Percentiles rank a stretch among this genome's conserved stretches.
Evolutionary conservation across 2,113 vertebrate species (phyloP).

Genomic region (Garra rufa): DNA sequence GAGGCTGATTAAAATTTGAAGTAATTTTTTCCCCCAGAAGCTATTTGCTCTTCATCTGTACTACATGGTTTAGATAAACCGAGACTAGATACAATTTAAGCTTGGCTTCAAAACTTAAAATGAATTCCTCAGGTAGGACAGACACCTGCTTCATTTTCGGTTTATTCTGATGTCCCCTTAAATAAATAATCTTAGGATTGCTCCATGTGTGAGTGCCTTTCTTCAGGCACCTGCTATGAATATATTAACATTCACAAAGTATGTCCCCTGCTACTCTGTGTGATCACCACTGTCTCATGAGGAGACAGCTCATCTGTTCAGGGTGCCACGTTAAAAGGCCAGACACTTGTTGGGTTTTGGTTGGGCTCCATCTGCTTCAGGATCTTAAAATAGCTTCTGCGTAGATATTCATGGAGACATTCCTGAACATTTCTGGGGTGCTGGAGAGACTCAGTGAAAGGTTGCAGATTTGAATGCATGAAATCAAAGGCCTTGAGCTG

Average conservation of each 20-base stretch:
- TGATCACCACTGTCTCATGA: neutral
- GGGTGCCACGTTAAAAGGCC: slow-evolving; percentile 18
- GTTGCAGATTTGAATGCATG: neutral
- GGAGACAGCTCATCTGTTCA: slow-evolving; percentile 22
- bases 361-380: slow-evolving; percentile 11
- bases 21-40: neutral
- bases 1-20: slow-evolving; percentile 4
- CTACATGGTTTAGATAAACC: slow-evolving; percentile 7
- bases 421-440: neutral
- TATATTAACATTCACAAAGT: slow-evolving; percentile 49
- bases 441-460: neutral
- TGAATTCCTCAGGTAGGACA: neutral
- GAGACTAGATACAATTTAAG: neutral
- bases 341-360: slow-evolving; percentile 10
- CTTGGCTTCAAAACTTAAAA: neutral
- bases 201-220: neutral
- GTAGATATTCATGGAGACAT: neutral
- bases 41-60: neutral
- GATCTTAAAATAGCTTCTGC: slow-evolving; percentile 3
- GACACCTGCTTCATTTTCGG: neutral
- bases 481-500: neutral
- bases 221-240: slow-evolving; percentile 39
- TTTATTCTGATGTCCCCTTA: neutral
- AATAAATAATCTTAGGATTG: neutral
- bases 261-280: slow-evolving; percentile 28